Evolutionary conservation across 2,888 invertebrate genomes (phyloP), one percentile per base, ranked within the genome.

Genomic region (Selenia dentaria): DNA sequence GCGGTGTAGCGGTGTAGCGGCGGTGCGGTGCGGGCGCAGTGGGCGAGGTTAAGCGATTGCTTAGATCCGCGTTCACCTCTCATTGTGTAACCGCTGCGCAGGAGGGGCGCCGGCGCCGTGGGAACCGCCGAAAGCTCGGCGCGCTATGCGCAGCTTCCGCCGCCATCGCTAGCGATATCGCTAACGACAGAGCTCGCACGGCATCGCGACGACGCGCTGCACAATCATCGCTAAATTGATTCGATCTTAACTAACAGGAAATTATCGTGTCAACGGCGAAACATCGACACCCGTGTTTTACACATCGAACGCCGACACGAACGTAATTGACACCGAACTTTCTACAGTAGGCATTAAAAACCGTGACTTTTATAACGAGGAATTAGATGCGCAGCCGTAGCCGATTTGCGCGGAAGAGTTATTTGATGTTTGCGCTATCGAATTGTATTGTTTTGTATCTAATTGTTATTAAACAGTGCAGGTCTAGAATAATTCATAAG

Each of bases 1-100:
- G n/a, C n/a, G n/a, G n/a, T n/a, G n/a, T n/a, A n/a, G n/a, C n/a
- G n/a, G n/a, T n/a, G n/a, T n/a, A n/a, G 25, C 25, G 25, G 55
- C 58, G 67, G 65, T 65, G 67, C 76, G 64, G 65, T 65, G 67
- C 76, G 64, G 75, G 79, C 79, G 79, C 82, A 81, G 82, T 88
- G 88, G 89, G 89, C 88, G 89, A 89, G 89, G 89, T 89, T 89
- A 88, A 90, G 86, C 87, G 88, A 87, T 88, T 89, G 89, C 87
- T 87, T 88, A 89, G 89, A 90, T 89, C 89, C 89, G 88, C 86
- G 89, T 89, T 89, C 88, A 87, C 88, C 87, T 88, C 81, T 85
- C 82, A 88, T 89, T 90, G 89, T 90, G 89, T 86, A 90, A 90
- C 79, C 72, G 73, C 70, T 55, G 70, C 59, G 74, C 70, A 70